Base-by-base conservation (phyloP, 2,113 vertebrate genomes). In the Ochotona curzoniae region DNA sequence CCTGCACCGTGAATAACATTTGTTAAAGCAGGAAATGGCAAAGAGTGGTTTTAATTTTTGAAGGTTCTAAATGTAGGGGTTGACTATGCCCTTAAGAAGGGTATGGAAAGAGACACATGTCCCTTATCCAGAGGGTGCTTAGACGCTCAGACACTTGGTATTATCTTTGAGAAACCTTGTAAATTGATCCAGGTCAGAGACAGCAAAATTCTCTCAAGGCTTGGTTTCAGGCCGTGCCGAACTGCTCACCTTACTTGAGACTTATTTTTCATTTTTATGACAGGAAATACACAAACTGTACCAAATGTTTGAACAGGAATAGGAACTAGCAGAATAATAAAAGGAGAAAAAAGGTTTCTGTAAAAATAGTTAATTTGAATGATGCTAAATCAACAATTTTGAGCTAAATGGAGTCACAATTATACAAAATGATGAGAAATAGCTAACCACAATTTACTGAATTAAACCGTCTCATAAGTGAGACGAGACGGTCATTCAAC, bases 361-460 rank as follows among this genome's bases (percentile, higher is more conserved):
- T 15, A 94, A 61, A 90, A 64, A 47, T 75, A 14, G 21, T 69
- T 73, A 1, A 0, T 78, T 86, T 51, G n/a, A 23, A 61, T 51
- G 54, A 71, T 26, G 8, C 60, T 74, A 84, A 94, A 88, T 89
- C 35, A 81, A 73, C 32, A 9, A 70, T 61, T 88, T 92, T 85
- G 4, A 78, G 18, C 38, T 69, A 73, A 49, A 71, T 61, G 30
- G 14, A 14, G 63, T 81, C 49, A 85, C 5, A 89, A 44, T 44
- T 57, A 0, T 89, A 76, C 20, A 66, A 38, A 79, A 87, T 80
- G 75, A 76, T 73, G 63, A 93, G 35, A 78, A 61, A 85, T 10
- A 61, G 11, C n/a, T 80, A 15, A 14, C 4, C 81, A 17, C 60
- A 71, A 88, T 76, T 84, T 82, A 94, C 44, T 74, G 15, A 71